Evolutionary conservation across 1,140 invertebrate species (phyloP).

Genomic region (Penaeus japonicus): DNA sequence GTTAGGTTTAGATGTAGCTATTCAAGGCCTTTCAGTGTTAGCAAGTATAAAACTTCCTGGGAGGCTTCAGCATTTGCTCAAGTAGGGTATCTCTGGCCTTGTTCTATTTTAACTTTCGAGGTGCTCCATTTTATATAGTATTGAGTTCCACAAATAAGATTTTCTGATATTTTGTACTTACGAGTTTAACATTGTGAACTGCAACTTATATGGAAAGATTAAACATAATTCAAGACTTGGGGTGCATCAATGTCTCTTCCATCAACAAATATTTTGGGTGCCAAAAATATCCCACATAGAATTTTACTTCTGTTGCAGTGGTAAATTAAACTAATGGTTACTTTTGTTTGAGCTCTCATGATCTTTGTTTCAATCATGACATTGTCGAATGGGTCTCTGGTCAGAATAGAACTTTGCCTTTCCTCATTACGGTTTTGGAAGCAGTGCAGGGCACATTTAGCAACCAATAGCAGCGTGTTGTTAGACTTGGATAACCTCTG

Average conservation of each 20-base stretch:
- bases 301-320: too few species aligned
- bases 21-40: background rate
- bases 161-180: too few species aligned
- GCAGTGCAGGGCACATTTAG: background rate
- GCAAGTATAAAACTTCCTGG: constrained; percentile 3
- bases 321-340: too few species aligned
- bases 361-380: background rate
- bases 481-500: background rate
- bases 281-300: too few species aligned
- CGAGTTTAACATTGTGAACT: too few species aligned
- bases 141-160: background rate
- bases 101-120: constrained; percentile 35
- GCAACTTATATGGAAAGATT: too few species aligned
- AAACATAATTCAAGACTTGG: too few species aligned
- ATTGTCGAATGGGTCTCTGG: background rate
- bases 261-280: too few species aligned
- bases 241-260: too few species aligned
- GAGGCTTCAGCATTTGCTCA: constrained; percentile 50
- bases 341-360: too few species aligned
- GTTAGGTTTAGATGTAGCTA: background rate
- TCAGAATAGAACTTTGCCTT: background rate
- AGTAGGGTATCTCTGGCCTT: constrained; percentile 49
- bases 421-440: constrained; percentile 26
- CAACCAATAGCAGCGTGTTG: constrained; percentile 21
- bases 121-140: background rate